These are phyloP conservation scores for Xerus inauris DNA, from an alignment of 2,113 vertebrate genomes.

Conservation along the genomic window DNA sequence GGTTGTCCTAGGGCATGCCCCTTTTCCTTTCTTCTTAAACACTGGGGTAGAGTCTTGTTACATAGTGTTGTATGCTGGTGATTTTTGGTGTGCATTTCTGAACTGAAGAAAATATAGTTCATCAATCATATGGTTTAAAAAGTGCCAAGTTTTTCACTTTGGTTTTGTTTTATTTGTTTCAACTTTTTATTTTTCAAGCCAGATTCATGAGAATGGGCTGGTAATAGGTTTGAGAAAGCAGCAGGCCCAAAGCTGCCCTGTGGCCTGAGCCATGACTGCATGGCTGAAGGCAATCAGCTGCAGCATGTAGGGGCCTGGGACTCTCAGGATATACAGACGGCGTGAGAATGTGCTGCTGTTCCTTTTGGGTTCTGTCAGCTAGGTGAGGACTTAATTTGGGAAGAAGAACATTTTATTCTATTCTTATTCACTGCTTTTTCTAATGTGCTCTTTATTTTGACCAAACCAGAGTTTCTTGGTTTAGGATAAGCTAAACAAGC, in stretches of 20 bases:
- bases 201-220: fast-evolving
- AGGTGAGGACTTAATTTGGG: background rate
- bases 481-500: slow-evolving; percentile 10
- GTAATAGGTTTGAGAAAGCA: fast-evolving
- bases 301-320: too few species aligned
- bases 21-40: background rate
- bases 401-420: background rate
- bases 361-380: background rate
- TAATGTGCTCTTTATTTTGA: slow-evolving; percentile 64
- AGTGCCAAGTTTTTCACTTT: background rate
- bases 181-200: background rate
- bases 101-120: background rate
- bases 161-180: background rate
- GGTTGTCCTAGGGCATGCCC: background rate
- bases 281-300: fast-evolving
- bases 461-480: slow-evolving; percentile 49
- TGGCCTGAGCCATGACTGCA: fast-evolving
- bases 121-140: background rate
- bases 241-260: background rate
- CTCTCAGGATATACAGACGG: fast-evolving
- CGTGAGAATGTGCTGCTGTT: fast-evolving
- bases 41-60: too few species aligned
- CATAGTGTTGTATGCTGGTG: background rate
- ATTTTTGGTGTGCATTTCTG: background rate
- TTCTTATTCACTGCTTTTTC: slow-evolving; percentile 18